phyloP scores from a whole-genome alignment of 2,113 vertebrate genomes.

The Paradisaea rubra region DNA sequence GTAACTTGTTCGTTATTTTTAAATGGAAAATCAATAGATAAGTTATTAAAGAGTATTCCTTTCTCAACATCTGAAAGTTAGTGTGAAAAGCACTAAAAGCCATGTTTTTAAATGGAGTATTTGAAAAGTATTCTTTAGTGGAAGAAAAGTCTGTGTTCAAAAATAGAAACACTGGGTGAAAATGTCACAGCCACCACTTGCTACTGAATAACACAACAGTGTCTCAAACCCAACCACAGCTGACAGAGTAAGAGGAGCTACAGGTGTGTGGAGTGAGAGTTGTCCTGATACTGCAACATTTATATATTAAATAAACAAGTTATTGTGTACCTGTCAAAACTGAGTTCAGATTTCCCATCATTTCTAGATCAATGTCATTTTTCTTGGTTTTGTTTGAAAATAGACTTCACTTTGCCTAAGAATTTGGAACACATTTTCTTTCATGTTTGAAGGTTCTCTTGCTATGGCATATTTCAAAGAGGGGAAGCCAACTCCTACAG shows the following conservation, averaged over 20 bases:
- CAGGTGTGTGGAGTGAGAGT: not conserved
- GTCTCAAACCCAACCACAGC: not conserved
- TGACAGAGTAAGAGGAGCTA: not conserved
- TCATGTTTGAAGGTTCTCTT: not conserved
- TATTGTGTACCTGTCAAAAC: not conserved
- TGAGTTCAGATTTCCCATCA: not conserved
- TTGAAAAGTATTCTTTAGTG: not conserved
- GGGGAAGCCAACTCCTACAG: not conserved
- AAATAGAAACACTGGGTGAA: not conserved
- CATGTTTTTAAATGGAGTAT: not conserved
- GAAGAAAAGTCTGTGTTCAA: not conserved
- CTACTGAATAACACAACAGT: not conserved
- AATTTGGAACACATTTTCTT: not conserved
- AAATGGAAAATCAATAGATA: not conserved
- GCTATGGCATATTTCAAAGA: not conserved
- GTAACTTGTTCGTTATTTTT: not conserved
- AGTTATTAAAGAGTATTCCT: not conserved
- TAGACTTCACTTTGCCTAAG: not conserved
- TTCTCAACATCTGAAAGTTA: not conserved
- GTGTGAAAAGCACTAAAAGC: not conserved
- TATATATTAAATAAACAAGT: not conserved
- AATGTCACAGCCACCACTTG: not conserved
- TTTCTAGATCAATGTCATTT: not conserved
- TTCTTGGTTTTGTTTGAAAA: not conserved
- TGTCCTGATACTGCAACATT: not conserved